Base-by-base conservation (phyloP, 1,140 invertebrate species). In the Neodiprion pinetum region DNA sequence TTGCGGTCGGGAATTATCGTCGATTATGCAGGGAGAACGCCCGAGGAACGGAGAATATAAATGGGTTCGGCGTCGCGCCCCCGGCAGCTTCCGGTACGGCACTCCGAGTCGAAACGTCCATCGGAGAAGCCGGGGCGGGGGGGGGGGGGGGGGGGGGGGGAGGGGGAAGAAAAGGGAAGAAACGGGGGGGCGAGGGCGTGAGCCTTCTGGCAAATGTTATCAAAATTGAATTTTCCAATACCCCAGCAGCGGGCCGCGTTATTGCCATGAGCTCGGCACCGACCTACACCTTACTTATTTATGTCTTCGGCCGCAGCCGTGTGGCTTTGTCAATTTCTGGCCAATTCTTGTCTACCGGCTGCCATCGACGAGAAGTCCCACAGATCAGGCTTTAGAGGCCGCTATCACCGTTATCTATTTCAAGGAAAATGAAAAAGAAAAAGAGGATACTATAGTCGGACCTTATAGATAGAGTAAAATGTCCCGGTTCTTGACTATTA, bases 161-260 rank as follows among this genome's bases (percentile, higher is more conserved):
- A 77, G 70, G 9, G 48, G 21, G n/a, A 68, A 69, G 40, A 4
- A 66, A 49, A 77, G 70, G 28, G 28, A 5, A 40, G 5, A 5
- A 40, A 40, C 1, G 2, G 28, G 28, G 28, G 5, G 28, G 28
- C 28, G 28, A 40, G 5, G 28, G 28, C 28, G 28, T 2, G 28
- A 40, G 28, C 28, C 72, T 72, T 76, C 73, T 73, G 75, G 70
- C 70, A 68, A 78, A 72, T 79, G 78, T 81, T 84, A 83, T 84
- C 79, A 82, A 84, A 84, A 84, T 84, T 84, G 83, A 84, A 84
- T 84, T 84, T 80, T 74, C 75, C 71, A 79, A 81, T 75, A 71
- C 40, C 28, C 47, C 50, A 70, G 72, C 49, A 72, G 67, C 67
- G 47, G 75, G 67, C 77, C 14, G 11, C 12, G 68, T 70, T 28